Conservation (phyloP, 2,888 invertebrate genomes). For the Opisthograptis luteolata region DNA sequence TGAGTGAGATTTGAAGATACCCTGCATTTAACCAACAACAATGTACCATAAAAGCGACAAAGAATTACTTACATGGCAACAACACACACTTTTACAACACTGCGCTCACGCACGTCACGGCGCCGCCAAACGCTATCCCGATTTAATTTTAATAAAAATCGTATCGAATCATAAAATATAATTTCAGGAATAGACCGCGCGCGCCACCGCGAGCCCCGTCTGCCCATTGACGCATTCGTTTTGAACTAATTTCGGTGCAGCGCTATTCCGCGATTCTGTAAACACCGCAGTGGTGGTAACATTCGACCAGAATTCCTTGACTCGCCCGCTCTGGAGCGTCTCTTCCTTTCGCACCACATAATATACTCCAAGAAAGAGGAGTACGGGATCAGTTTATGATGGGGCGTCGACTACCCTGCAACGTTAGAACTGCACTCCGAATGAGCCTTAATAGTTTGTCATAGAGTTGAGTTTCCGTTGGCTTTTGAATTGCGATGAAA, state of each 20-base stretch:
- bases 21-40: slow-evolving; percentile 1
- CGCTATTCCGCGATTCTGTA: slow-evolving; percentile 82
- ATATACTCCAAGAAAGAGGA: slow-evolving; percentile 10
- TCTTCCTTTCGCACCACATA: slow-evolving; percentile 38
- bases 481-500: slow-evolving; percentile 30
- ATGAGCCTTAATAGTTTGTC: slow-evolving; percentile 25
- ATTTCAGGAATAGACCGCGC: slow-evolving; percentile 70
- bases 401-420: slow-evolving; percentile 53
- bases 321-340: slow-evolving; percentile 45
- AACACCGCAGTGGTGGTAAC: slow-evolving; percentile 71
- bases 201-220: slow-evolving; percentile 64
- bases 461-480: slow-evolving; percentile 44
- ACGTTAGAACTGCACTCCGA: slow-evolving; percentile 40
- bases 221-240: slow-evolving; percentile 81
- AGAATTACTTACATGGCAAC: slow-evolving; percentile 43
- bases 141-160: slow-evolving; percentile 76
- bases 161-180: slow-evolving; percentile 79
- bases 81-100: slow-evolving; percentile 35
- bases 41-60: slow-evolving; percentile 12
- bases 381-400: slow-evolving; percentile 29
- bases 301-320: slow-evolving; percentile 59
- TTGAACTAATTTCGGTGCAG: slow-evolving; percentile 83
- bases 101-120: slow-evolving; percentile 66
- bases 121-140: slow-evolving; percentile 55
- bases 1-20: slow-evolving; percentile 1